These are phyloP conservation scores for Drosophila obscura DNA, from an alignment of 1,140 invertebrate genomes.

Conservation along the genomic window DNA sequence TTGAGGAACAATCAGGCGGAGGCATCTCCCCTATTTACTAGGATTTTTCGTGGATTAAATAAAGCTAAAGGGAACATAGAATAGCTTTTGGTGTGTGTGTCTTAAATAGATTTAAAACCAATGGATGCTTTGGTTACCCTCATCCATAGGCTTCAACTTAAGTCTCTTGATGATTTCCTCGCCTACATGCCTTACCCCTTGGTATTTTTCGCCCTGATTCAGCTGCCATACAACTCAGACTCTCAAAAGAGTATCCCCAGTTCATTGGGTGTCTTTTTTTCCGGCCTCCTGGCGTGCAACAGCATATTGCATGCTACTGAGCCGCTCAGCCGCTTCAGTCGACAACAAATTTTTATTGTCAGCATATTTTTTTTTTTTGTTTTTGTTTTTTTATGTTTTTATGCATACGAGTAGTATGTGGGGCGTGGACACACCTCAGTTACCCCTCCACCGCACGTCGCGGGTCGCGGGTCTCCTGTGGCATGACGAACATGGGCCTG, in stretches of 20 bases:
- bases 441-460: neutral
- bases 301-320: conserved; percentile 79
- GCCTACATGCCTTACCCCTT: too few species aligned
- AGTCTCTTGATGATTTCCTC: too few species aligned
- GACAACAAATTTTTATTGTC: conserved; percentile 78
- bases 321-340: conserved; percentile 49
- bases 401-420: conserved; percentile 36
- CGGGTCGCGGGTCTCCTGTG: conserved; percentile 19
- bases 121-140: too few species aligned
- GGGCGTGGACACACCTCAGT: conserved; percentile 9
- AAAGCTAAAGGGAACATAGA: too few species aligned
- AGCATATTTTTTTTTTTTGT: conserved; percentile 68
- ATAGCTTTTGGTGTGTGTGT: too few species aligned
- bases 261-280: conserved; percentile 14
- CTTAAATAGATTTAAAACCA: too few species aligned
- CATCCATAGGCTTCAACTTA: too few species aligned
- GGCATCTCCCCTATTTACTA: too few species aligned
- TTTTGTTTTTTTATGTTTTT: conserved; percentile 64
- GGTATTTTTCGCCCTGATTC: too few species aligned
- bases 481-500: conserved; percentile 65
- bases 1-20: too few species aligned
- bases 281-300: conserved; percentile 63
- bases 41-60: too few species aligned
- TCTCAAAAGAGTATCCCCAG: neutral
- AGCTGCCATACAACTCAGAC: too few species aligned